Evolutionary conservation across 2,797 vertebrate genomes (phyloP), one percentile per base, ranked within the genome.

Genomic region (Parauchenoglanis punctatus): DNA sequence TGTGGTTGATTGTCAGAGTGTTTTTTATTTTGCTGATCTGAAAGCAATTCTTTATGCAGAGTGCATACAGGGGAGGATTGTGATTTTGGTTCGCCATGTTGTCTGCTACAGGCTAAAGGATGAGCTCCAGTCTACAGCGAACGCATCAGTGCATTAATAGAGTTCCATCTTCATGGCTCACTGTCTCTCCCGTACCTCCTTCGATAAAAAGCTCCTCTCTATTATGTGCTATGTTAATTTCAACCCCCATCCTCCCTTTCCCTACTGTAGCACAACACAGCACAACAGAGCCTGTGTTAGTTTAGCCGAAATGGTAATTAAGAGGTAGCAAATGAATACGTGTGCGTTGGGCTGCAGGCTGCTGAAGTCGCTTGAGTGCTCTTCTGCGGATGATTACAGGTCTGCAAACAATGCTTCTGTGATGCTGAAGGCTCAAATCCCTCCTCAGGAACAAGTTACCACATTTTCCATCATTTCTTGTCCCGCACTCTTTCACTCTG

Each of bases 271-370:
- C 72, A 87, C 76, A 86, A 77, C 87, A 86, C 81, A 84, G 83
- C 85, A 90, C 87, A 87, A 89, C 86, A 73, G 83, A 83, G 73
- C 87, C 81, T 88, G 87, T 90, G 91, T 91, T 91, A 87, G 91
- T 91, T 91, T 91, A 91, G 88, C 61, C 59, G 72, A 90, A 83
- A 91, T 92, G 90, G 91, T 92, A 91, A 92, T 92, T 92, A 92
- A 91, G 89, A 92, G 87, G 80, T 65, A 82, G 84, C 81, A 88
- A 90, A 92, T 92, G 86, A 92, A 90, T 83, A 83, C 90, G 91
- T 90, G 88, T 91, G 91, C 63, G 81, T 83, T 83, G 78, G 85
- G 86, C 89, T 91, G 72, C 54, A 80, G 86, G 82, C 82, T 83
- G 89, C 89, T 86, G 89, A 77, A 85, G 86, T 81, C 67, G 31